Base-by-base conservation (phyloP, 2,113 vertebrate genomes). In the Serilophus lunatus region DNA sequence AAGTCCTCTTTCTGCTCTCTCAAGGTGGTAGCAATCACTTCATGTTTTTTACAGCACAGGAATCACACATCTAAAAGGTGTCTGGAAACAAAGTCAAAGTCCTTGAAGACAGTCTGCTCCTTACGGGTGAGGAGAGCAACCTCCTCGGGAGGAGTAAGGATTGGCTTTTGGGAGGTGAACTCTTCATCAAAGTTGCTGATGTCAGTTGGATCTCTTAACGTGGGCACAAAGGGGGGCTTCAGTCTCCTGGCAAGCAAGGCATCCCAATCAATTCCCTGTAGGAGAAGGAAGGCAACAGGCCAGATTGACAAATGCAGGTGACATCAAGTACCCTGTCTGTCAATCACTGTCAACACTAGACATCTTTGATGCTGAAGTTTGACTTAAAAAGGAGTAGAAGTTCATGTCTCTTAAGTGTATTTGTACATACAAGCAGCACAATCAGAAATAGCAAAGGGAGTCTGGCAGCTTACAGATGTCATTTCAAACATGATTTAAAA, bases 151-250 rank as follows among this genome's bases (percentile, higher is more conserved):
- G 98, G 99, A 3, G 99, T 99, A 86, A 99, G 95, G 68, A 98
- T 53, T 1, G 99, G 98, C 75, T 98, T 98, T 65, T 99, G 97
- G 2, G 97, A 98, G 0, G 99, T 99, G 97, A 99, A 99, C 95
- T 99, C 99, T 57, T 98, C 98, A 95, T 99, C 99, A 0, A 99
- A 99, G 97, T 99, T 99, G 88, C 98, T 98, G 78, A 99, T 97
- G 57, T 99, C 99, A 0, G 95, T 94, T 1, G 97, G 97, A 64
- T 98, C 97, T n/a, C 95, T 98, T 85, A 99, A 91, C 0, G 94
- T 94, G 7, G 99, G 99, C 93, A 99, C 97, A 61, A 99, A 99
- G 6, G 99, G 99, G 0, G 99, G 99, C 82, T 86, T 98, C 44
- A 98, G 65, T 3, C 92, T 97, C 64, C 98, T 98, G 83, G 99